Percentiles rank a stretch among this genome's conserved stretches.
These are phyloP conservation scores for Toxonevra muliebris DNA, from an alignment of 2,888 invertebrate species.

Conservation along the genomic window DNA sequence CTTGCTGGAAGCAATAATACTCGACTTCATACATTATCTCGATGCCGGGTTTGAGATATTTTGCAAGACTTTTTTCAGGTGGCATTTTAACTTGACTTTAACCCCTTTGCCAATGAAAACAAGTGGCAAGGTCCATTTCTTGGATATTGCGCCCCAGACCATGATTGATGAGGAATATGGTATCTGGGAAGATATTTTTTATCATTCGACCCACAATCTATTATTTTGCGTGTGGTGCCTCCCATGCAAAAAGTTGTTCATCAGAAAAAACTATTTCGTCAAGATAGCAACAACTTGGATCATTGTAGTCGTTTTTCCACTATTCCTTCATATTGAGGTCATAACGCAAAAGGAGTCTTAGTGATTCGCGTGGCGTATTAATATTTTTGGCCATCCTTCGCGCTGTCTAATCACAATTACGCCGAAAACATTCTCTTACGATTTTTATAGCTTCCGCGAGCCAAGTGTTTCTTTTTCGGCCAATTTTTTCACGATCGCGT, in stretches of 20 bases:
- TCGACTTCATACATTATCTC: background rate
- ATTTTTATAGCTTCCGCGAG: too few relatives aligned
- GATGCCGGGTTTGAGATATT: background rate
- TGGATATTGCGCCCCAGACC: background rate
- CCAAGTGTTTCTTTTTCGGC: too few relatives aligned
- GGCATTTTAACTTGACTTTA: too few relatives aligned
- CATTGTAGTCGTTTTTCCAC: background rate
- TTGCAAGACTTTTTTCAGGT: background rate
- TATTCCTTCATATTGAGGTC: background rate
- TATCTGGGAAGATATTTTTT: background rate
- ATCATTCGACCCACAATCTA: slow-evolving; percentile 1
- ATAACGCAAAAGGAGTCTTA: background rate
- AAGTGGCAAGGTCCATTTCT: too few relatives aligned
- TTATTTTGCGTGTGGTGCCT: background rate
- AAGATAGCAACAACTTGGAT: background rate
- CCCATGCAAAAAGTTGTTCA: background rate
- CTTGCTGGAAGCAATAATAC: background rate
- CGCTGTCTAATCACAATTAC: too few relatives aligned
- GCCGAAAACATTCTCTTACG: too few relatives aligned
- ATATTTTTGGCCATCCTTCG: background rate
- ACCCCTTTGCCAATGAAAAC: too few relatives aligned
- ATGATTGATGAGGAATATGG: background rate
- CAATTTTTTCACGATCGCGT: too few relatives aligned
- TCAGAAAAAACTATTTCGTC: slow-evolving; percentile 6
- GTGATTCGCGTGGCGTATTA: background rate